phyloP scores from a whole-genome alignment of 2,888 invertebrate species.

The Perdita meconis region DNA sequence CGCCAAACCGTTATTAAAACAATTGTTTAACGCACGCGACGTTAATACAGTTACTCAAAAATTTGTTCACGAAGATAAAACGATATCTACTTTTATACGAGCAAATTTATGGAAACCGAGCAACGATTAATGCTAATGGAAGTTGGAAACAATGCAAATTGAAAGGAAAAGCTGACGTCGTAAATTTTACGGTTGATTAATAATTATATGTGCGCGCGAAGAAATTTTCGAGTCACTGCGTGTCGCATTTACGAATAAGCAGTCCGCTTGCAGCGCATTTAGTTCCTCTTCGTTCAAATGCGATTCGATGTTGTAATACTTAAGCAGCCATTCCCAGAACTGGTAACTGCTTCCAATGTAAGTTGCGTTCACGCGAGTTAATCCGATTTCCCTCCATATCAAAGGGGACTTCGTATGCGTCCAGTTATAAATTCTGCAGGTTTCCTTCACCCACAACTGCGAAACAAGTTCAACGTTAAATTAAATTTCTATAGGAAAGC shows the following conservation, averaged over 20 bases:
- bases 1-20: background rate
- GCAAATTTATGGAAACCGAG: too few species aligned
- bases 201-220: too few species aligned
- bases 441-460: conserved; percentile 85
- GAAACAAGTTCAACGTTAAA: conserved; percentile 35
- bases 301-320: conserved; percentile 86
- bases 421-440: conserved; percentile 86
- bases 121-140: too few species aligned
- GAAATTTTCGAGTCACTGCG: background rate
- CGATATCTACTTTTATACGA: too few species aligned
- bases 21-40: too few species aligned
- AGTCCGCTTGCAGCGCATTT: conserved; percentile 73
- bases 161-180: too few species aligned
- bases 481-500: background rate
- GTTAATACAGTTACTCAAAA: too few species aligned
- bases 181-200: too few species aligned
- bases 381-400: conserved; percentile 87
- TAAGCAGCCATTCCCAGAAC: conserved; percentile 87
- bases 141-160: too few species aligned
- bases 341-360: conserved; percentile 87
- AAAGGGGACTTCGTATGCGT: conserved; percentile 86
- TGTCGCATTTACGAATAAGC: conserved; percentile 68
- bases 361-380: conserved; percentile 85
- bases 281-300: conserved; percentile 77
- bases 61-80: too few species aligned